phyloP scores from a whole-genome alignment of 2,113 vertebrate species.

The Boulengeromyrus knoepffleri region DNA sequence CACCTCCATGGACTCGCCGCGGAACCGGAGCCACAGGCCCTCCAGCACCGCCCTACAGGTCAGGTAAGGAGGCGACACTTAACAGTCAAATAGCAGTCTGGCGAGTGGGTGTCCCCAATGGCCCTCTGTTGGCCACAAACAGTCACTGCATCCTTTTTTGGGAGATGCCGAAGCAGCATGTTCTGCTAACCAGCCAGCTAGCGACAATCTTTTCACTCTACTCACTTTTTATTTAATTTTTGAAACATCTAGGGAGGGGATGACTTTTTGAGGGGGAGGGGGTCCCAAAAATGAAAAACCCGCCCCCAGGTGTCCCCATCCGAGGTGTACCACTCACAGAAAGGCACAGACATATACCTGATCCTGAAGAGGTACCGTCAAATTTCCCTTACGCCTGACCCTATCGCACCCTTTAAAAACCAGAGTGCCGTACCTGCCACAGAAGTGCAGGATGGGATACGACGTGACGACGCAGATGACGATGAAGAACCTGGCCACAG shows the following conservation, averaged over 20 bases:
- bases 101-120: neutral
- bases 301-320: neutral
- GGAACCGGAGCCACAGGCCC: constrained; percentile 89
- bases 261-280: no score
- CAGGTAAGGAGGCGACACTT: neutral
- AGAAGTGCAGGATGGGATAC: constrained; percentile 95
- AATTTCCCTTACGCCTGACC: neutral
- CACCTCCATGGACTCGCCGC: constrained; percentile 76
- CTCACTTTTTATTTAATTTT: neutral
- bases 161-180: neutral
- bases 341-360: neutral
- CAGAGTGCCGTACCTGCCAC: constrained; percentile 71
- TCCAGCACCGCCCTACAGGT: constrained; percentile 79
- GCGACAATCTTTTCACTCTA: neutral
- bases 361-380: neutral
- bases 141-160: neutral
- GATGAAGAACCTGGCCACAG: constrained; percentile 86
- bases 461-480: constrained; percentile 87
- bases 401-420: neutral
- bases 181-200: neutral
- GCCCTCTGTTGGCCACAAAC: neutral
- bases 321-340: neutral
- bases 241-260: neutral
- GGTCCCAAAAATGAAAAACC: no score
- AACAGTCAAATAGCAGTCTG: neutral